Conservation (phyloP, 1,140 invertebrate species). For the Eriocheir sinensis region DNA sequence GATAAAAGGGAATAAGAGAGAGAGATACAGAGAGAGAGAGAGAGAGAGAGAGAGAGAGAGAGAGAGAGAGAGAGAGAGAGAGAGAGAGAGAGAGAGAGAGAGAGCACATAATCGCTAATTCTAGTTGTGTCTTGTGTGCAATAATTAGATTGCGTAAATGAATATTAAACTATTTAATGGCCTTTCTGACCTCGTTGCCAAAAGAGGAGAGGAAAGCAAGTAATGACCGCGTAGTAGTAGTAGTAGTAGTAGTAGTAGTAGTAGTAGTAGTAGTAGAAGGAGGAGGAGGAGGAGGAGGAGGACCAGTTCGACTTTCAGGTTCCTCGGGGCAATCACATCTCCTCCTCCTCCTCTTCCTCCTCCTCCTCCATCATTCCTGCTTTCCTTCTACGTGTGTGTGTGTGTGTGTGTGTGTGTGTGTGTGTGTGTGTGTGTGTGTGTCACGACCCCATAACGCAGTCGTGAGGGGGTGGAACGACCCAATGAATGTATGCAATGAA, state of each 20-base stretch:
- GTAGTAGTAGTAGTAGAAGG: background rate
- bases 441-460: background rate
- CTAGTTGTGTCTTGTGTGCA: background rate
- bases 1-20: background rate
- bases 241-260: slow-evolving; percentile 7
- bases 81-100: background rate
- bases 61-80: background rate
- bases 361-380: background rate
- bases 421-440: slow-evolving; percentile 9
- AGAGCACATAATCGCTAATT: background rate
- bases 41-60: background rate
- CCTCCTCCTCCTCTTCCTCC: slow-evolving; percentile 18
- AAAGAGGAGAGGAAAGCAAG: no score
- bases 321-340: background rate
- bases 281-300: background rate
- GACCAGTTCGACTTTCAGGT: background rate
- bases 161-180: background rate
- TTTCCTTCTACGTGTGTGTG: background rate
- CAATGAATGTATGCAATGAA: background rate
- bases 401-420: slow-evolving; percentile 16
- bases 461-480: background rate
- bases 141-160: background rate
- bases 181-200: no score
- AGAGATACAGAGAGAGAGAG: background rate
- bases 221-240: no score